Evolutionary conservation across 2,797 vertebrate genomes (phyloP).

Genomic region (Falco concolor): DNA sequence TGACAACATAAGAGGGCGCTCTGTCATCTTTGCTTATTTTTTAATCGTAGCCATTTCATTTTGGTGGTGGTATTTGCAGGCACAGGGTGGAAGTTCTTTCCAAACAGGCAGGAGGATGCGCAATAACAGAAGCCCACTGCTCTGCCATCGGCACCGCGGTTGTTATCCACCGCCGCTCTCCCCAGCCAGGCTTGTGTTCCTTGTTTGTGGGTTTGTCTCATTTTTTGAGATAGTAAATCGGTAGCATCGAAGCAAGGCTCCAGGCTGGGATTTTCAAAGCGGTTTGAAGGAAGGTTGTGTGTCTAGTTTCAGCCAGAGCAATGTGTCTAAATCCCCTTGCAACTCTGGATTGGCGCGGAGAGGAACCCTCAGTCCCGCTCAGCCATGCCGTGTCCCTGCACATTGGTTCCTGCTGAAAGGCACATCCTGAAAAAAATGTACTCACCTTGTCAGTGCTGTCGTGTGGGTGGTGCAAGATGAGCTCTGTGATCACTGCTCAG

Average conservation of each 20-base stretch:
- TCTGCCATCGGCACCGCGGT: background rate
- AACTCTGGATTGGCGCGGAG: background rate
- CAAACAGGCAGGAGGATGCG: background rate
- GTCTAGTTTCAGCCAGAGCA: background rate
- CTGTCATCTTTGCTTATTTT: background rate
- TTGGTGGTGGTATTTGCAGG: background rate
- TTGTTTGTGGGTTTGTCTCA: rapidly evolving
- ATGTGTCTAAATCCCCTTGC: background rate
- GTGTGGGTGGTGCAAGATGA: background rate
- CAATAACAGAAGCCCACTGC: background rate
- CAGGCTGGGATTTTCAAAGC: background rate
- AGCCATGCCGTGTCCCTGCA: background rate
- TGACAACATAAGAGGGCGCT: constrained; percentile 23
- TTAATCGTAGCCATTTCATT: rapidly evolving
- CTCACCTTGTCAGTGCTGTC: background rate
- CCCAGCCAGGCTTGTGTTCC: background rate
- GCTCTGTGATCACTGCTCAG: background rate
- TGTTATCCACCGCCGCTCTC: background rate
- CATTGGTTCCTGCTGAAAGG: background rate
- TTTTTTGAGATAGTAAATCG: rapidly evolving
- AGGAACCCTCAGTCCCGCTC: background rate
- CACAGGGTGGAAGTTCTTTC: rapidly evolving
- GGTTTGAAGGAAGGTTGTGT: rapidly evolving
- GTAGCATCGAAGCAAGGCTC: background rate
- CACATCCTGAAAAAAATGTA: background rate